Conservation (phyloP, 2,888 invertebrate genomes). For the Tetragonula carbonaria region DNA sequence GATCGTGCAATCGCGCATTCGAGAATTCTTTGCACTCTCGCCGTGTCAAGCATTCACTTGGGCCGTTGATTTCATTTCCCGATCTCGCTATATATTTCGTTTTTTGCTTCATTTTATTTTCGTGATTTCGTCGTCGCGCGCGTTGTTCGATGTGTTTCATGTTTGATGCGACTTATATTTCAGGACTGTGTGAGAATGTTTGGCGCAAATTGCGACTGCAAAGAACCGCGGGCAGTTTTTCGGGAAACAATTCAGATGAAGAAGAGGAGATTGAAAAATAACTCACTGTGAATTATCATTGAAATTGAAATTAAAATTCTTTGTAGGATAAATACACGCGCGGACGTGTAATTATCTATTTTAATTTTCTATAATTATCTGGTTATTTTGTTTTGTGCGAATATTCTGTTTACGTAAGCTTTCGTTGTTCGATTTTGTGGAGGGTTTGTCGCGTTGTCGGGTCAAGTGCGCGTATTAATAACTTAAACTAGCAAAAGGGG, state of each 20-base stretch:
- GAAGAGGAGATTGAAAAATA: too few relatives aligned
- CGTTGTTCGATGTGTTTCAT: neutral
- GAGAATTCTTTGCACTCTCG: neutral
- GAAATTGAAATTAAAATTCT: neutral
- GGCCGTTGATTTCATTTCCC: neutral
- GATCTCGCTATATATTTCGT: neutral
- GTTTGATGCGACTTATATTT: neutral
- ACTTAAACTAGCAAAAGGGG: neutral
- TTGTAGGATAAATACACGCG: too few relatives aligned
- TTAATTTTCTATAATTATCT: too few relatives aligned
- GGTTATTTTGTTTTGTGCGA: neutral
- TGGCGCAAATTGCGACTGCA: neutral
- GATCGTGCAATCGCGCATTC: neutral
- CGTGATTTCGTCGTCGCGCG: too few relatives aligned
- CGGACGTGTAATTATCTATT: too few relatives aligned
- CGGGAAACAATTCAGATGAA: neutral
- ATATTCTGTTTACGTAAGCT: neutral
- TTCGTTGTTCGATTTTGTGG: neutral
- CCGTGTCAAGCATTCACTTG: neutral
- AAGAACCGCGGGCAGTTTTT: neutral
- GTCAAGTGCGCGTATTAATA: constrained; percentile 6
- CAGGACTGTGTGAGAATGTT: neutral
- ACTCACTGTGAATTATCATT: too few relatives aligned
- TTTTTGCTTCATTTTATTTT: neutral
- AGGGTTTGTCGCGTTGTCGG: neutral